phyloP scores from a whole-genome alignment of 2,113 vertebrate species.

The Rana temporaria region DNA sequence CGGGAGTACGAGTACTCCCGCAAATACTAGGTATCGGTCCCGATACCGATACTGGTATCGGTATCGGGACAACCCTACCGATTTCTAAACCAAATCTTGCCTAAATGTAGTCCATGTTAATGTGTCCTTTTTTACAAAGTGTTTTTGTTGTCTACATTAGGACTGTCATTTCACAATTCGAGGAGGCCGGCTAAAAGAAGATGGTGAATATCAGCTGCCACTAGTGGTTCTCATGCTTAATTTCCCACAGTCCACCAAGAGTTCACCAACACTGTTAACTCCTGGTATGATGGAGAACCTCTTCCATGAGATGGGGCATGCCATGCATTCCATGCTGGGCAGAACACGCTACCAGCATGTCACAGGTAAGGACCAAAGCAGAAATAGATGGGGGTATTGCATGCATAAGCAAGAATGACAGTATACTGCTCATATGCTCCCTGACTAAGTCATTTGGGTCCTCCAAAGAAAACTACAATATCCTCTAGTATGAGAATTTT shows the following conservation, averaged over 20 bases:
- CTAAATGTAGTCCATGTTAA: neutral
- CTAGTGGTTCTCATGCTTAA: conserved; percentile 96
- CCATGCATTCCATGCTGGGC: conserved; percentile 98
- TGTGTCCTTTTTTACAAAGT: neutral
- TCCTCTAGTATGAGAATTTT: too few species aligned
- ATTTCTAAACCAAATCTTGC: too few species aligned
- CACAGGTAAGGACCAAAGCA: conserved; percentile 77
- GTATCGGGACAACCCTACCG: too few species aligned
- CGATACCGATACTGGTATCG: too few species aligned
- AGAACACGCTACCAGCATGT: conserved; percentile 95
- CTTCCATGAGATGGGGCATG: conserved; percentile 98
- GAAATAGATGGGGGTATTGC: too few species aligned
- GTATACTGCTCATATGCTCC: too few species aligned
- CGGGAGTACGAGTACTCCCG: too few species aligned
- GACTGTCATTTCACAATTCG: conserved; percentile 98
- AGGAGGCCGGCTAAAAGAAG: conserved; percentile 83
- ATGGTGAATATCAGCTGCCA: conserved; percentile 91
- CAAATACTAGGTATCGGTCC: too few species aligned
- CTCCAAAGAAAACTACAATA: too few species aligned
- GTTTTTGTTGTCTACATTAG: conserved; percentile 66
- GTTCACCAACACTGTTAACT: conserved; percentile 82
- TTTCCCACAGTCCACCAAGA: conserved; percentile 79
- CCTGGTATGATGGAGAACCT: conserved; percentile 98
- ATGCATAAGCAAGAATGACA: too few species aligned
- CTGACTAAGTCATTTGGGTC: too few species aligned